phyloP scores from a whole-genome alignment of 2,888 invertebrate species.

The Drosophila parthenogenetica region DNA sequence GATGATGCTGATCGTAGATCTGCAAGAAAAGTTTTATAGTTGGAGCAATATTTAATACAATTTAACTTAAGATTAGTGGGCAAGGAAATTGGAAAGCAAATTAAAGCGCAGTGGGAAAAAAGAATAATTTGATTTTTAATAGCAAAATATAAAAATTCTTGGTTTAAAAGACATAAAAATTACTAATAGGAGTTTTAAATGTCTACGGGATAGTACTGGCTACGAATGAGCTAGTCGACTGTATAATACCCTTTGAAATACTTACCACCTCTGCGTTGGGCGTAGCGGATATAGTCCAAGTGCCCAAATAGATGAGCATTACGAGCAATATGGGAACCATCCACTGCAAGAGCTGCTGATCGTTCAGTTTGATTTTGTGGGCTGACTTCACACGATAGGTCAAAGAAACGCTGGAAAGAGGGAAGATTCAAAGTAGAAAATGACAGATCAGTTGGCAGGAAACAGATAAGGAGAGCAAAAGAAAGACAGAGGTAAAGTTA shows the following conservation, averaged over 20 bases:
- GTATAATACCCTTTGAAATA: conserved; percentile 28
- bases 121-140: too few relatives aligned
- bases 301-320: conserved; percentile 94
- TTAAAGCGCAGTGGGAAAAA: too few relatives aligned
- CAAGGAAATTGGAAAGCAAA: too few relatives aligned
- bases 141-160: neutral
- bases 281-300: conserved; percentile 95
- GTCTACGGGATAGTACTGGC: too few relatives aligned
- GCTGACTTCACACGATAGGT: conserved; percentile 97
- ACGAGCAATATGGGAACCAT: conserved; percentile 96
- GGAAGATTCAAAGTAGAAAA: too few relatives aligned
- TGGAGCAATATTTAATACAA: neutral
- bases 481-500: too few relatives aligned
- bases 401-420: conserved; percentile 90
- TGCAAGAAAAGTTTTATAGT: conserved; percentile 60
- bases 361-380: conserved; percentile 96
- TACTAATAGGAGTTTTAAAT: too few relatives aligned
- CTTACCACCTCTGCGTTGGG: conserved; percentile 91
- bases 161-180: neutral
- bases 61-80: neutral
- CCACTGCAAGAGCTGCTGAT: conserved; percentile 96
- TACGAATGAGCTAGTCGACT: too few relatives aligned
- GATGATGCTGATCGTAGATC: conserved; percentile 90
- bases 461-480: too few relatives aligned
- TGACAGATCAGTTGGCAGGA: too few relatives aligned